Conservation (phyloP, 2,888 invertebrate genomes). For the Neuroscelio doddi region DNA sequence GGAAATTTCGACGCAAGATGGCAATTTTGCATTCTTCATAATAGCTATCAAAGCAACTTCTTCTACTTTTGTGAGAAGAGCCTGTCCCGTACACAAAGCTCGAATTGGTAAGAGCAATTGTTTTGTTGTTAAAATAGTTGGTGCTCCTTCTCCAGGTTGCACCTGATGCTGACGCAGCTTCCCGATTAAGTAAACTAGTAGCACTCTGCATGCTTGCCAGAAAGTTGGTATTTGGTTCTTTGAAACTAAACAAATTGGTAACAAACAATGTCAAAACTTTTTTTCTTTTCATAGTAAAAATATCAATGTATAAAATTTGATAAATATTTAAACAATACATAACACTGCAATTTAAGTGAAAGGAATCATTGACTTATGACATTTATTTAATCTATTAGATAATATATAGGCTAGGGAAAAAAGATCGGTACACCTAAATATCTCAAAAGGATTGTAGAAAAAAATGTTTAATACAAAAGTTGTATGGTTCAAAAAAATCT, state of each 20-base stretch:
- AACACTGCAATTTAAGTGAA: too few species aligned
- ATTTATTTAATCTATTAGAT: too few species aligned
- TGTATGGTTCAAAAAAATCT: too few species aligned
- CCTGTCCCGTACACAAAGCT: constrained; percentile 81
- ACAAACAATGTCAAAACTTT: too few species aligned
- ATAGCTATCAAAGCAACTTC: constrained; percentile 83
- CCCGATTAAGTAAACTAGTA: constrained; percentile 78
- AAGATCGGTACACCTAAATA: too few species aligned
- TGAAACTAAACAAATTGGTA: constrained; percentile 74
- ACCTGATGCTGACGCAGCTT: constrained; percentile 68
- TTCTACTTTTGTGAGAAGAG: constrained; percentile 83
- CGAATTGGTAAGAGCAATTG: constrained; percentile 80
- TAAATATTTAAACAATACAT: too few species aligned
- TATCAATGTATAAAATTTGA: too few species aligned
- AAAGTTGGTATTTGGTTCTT: constrained; percentile 80
- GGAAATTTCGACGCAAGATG: constrained; percentile 72
- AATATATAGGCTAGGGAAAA: too few species aligned
- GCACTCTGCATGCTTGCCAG: constrained; percentile 80
- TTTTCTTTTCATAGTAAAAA: too few species aligned
- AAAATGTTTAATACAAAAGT: too few species aligned
- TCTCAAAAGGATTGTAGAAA: too few species aligned
- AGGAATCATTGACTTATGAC: too few species aligned
- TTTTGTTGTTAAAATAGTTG: constrained; percentile 71
- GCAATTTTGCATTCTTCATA: constrained; percentile 81
- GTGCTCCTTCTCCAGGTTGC: constrained; percentile 61